phyloP scores from a whole-genome alignment of 2,888 invertebrate genomes.

The Cerastis rubricosa region DNA sequence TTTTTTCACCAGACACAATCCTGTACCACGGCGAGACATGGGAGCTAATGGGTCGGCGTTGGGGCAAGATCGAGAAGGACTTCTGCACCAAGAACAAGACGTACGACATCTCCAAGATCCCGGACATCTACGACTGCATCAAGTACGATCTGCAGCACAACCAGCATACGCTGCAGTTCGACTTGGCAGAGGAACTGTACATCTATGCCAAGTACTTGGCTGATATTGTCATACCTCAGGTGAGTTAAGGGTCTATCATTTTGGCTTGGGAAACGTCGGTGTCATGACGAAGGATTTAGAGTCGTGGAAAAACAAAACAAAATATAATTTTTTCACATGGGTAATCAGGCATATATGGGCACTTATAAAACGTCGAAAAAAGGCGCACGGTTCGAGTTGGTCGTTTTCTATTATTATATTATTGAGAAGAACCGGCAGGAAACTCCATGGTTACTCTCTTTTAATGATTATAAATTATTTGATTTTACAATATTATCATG shows the following conservation, averaged over 20 bases:
- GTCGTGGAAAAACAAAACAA: no score
- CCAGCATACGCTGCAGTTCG: conserved; percentile 98
- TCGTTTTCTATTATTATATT: no score
- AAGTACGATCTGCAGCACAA: conserved; percentile 99
- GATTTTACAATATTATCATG: no score
- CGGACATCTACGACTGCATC: conserved; percentile 99
- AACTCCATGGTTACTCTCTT: no score
- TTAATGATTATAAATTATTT: no score
- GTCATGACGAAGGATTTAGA: not conserved
- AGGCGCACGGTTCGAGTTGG: no score
- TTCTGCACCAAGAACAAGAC: conserved; percentile 97
- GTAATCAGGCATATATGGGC: no score
- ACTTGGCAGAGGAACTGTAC: conserved; percentile 97
- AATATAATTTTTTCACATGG: no score
- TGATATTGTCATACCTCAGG: conserved; percentile 99
- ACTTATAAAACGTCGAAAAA: no score
- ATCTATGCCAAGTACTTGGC: conserved; percentile 99
- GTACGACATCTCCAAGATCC: conserved; percentile 99
- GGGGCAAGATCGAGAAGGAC: conserved; percentile 99
- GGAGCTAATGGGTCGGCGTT: conserved; percentile 99
- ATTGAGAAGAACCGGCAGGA: no score
- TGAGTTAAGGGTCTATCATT: conserved; percentile 71
- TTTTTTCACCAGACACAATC: conserved; percentile 92
- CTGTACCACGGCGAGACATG: conserved; percentile 99
- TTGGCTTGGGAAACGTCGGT: not conserved